Conservation (phyloP, 2,888 invertebrate species). For the Siphonodentalium dalli region DNA sequence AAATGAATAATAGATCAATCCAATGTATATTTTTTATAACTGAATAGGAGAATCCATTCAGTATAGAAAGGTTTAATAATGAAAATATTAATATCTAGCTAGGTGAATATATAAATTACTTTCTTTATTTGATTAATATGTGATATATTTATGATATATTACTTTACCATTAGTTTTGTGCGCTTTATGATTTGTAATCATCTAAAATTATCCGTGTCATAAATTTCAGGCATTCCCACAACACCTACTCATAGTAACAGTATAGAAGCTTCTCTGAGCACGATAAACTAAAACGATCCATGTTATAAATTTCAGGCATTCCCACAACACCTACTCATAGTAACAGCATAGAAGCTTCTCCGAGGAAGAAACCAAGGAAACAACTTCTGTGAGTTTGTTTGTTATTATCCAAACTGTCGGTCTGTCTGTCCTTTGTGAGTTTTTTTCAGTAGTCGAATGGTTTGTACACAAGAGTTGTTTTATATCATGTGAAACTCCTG, state of each 20-base stretch:
- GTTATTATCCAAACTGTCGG: too few species aligned
- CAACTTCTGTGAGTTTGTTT: constrained; percentile 81
- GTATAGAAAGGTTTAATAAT: too few species aligned
- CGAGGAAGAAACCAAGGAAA: constrained; percentile 90
- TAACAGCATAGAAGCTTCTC: constrained; percentile 70
- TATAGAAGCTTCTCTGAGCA: constrained; percentile 74
- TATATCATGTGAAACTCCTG: too few species aligned
- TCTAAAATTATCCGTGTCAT: neutral
- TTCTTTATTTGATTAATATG: neutral
- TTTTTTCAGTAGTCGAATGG: too few species aligned
- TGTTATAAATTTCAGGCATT: neutral
- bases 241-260: constrained; percentile 23
- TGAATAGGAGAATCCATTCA: too few species aligned
- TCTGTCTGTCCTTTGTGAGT: too few species aligned
- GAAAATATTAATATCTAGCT: neutral
- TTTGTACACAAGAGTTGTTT: too few species aligned
- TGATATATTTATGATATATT: neutral
- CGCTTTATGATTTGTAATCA: neutral
- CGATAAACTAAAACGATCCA: constrained; percentile 70
- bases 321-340: constrained; percentile 2
- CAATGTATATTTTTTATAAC: too few species aligned
- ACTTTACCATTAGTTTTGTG: neutral
- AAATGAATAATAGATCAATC: too few species aligned
- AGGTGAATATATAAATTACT: neutral
- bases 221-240: constrained; percentile 1